These are phyloP conservation scores for Melanaphis sacchari DNA, from an alignment of 1,140 invertebrate genomes.

Conservation along the genomic window DNA sequence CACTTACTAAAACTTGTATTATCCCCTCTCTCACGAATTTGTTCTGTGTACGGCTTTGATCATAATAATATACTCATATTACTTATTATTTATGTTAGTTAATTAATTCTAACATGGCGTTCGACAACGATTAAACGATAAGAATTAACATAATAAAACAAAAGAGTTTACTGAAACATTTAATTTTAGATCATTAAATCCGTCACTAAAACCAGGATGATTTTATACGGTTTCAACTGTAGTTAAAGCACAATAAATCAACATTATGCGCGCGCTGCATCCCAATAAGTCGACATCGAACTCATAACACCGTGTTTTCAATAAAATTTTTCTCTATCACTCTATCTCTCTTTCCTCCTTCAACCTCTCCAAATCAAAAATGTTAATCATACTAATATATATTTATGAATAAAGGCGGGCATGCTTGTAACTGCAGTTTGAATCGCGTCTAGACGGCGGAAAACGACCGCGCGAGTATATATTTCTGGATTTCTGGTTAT, in stretches of 20 bases:
- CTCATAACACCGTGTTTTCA: not conserved
- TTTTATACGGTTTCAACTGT: not conserved
- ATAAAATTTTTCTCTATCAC: not conserved
- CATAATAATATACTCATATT: too few relatives aligned
- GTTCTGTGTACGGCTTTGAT: too few relatives aligned
- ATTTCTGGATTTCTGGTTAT: not conserved
- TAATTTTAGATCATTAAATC: not conserved
- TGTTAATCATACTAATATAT: conserved; percentile 1
- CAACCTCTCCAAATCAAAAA: not conserved
- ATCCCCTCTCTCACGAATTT: too few relatives aligned
- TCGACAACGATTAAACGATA: not conserved
- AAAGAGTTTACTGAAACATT: not conserved
- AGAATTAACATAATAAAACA: not conserved
- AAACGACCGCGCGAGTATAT: not conserved
- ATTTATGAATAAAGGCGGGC: not conserved
- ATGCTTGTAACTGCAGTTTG: not conserved
- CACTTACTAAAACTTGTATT: too few relatives aligned
- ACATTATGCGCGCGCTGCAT: not conserved
- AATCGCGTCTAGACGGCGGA: conserved; percentile 37
- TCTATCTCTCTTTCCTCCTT: not conserved
- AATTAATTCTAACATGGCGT: not conserved
- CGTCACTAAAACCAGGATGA: not conserved
- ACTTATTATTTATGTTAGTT: not conserved
- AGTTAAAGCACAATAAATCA: not conserved
- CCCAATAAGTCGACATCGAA: not conserved